Conservation (phyloP, 2,113 vertebrate species). For the Varanus komodoensis region DNA sequence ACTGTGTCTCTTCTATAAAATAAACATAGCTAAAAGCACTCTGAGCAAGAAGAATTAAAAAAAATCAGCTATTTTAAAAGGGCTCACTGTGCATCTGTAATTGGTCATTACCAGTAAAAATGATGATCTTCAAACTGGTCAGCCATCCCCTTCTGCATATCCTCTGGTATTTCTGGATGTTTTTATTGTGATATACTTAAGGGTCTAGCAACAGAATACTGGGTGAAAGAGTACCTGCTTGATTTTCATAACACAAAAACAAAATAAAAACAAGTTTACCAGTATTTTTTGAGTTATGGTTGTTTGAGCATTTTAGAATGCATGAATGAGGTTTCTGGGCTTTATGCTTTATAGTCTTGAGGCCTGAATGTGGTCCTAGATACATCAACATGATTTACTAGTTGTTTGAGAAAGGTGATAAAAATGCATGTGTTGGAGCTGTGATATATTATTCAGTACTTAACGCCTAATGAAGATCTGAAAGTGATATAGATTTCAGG, state of each 20-base stretch:
- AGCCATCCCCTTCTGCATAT: neutral
- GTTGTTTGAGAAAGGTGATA: constrained; percentile 53
- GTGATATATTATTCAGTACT: constrained; percentile 50
- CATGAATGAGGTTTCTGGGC: constrained; percentile 36
- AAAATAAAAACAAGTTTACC: fast-evolving
- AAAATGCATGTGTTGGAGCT: constrained; percentile 40
- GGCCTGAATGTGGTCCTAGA: constrained; percentile 49
- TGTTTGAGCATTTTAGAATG: constrained; percentile 54
- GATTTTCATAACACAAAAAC: constrained; percentile 43
- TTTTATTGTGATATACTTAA: neutral
- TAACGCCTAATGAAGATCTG: constrained; percentile 56
- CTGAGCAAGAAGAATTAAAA: neutral
- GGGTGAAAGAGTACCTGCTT: constrained; percentile 45
- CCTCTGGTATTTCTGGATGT: too few species aligned
- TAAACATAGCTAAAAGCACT: neutral
- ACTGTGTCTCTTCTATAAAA: neutral
- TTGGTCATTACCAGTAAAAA: neutral
- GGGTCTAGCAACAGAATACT: constrained; percentile 11
- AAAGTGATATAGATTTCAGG: constrained; percentile 47
- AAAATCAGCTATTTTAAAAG: neutral
- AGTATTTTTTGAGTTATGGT: constrained; percentile 48
- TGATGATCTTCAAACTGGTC: neutral
- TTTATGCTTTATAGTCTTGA: constrained; percentile 56
- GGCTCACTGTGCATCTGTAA: neutral
- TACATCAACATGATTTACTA: constrained; percentile 56